Percentiles rank a stretch among this genome's conserved stretches.
These are phyloP conservation scores for Synanceia verrucosa DNA, from an alignment of 2,797 vertebrate species.

Conservation along the genomic window DNA sequence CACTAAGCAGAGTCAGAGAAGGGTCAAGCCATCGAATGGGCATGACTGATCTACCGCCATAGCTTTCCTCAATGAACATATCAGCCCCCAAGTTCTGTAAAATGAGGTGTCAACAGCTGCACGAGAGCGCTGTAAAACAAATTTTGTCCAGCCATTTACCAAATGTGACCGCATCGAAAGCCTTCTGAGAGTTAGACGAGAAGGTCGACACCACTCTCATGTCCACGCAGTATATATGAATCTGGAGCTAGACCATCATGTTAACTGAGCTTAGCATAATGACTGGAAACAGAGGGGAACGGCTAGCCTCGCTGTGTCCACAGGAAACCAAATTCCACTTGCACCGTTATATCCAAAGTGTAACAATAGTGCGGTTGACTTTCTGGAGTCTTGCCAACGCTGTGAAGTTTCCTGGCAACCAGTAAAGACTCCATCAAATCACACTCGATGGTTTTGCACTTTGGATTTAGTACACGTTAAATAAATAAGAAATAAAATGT, in stretches of 20 bases:
- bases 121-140: slow-evolving; percentile 2
- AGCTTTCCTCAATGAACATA: slow-evolving; percentile 44
- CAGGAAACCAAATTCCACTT: neutral
- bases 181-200: neutral
- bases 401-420: neutral
- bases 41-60: slow-evolving; percentile 36
- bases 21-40: slow-evolving; percentile 62
- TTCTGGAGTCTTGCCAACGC: rapidly evolving
- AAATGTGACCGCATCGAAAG: neutral
- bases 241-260: neutral
- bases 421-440: neutral
- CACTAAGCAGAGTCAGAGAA: slow-evolving; percentile 74
- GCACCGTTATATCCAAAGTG: neutral
- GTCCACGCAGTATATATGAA: no score
- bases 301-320: no score
- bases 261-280: neutral
- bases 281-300: neutral
- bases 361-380: neutral
- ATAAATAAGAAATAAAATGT: neutral
- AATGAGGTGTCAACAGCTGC: slow-evolving; percentile 29
- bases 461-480: neutral
- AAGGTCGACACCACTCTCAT: neutral
- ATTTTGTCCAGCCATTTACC: neutral
- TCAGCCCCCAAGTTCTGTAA: slow-evolving; percentile 37
- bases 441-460: neutral